Conservation (phyloP, 1,140 invertebrate genomes). For the Phocides pigmalion region DNA sequence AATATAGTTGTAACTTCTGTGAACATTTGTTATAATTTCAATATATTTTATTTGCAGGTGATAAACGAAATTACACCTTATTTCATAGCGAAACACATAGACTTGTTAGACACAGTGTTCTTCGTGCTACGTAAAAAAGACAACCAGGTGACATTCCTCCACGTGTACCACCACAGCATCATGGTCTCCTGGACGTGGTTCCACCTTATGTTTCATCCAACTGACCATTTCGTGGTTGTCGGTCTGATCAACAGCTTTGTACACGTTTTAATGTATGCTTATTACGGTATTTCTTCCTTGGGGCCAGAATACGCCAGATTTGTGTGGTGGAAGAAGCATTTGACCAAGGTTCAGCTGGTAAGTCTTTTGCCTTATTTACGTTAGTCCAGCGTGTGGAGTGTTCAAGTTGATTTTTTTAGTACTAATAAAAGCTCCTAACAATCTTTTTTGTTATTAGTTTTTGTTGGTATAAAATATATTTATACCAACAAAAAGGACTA, state of each 20-base stretch:
- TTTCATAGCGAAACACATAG: slow-evolving; percentile 71
- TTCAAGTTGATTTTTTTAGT: too few species aligned
- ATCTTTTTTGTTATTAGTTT: too few species aligned
- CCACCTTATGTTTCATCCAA: slow-evolving; percentile 60
- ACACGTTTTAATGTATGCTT: slow-evolving; percentile 95
- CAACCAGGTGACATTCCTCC: slow-evolving; percentile 91
- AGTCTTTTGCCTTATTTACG: slow-evolving; percentile 64
- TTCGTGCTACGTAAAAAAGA: slow-evolving; percentile 89
- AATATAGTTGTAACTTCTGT: too few species aligned
- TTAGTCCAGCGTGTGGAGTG: too few species aligned
- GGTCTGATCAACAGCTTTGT: slow-evolving; percentile 87
- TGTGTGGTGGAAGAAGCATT: slow-evolving; percentile 97
- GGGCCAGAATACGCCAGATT: slow-evolving; percentile 94
- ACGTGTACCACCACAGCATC: slow-evolving; percentile 92
- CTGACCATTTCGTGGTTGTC: slow-evolving; percentile 69
- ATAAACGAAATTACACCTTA: slow-evolving; percentile 60
- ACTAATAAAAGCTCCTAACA: too few species aligned
- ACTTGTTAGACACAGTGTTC: slow-evolving; percentile 71
- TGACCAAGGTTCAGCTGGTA: slow-evolving; percentile 95
- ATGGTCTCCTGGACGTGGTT: slow-evolving; percentile 85
- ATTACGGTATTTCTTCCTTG: slow-evolving; percentile 94
- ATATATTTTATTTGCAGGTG: slow-evolving; percentile 49
- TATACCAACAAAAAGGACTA: too few species aligned
- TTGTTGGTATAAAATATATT: too few species aligned
- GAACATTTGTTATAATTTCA: background rate